A percentile compares a stretch with the other conserved stretches of the same genome.
phyloP scores from a whole-genome alignment of 2,888 invertebrate genomes.

The Julus scanicus region DNA sequence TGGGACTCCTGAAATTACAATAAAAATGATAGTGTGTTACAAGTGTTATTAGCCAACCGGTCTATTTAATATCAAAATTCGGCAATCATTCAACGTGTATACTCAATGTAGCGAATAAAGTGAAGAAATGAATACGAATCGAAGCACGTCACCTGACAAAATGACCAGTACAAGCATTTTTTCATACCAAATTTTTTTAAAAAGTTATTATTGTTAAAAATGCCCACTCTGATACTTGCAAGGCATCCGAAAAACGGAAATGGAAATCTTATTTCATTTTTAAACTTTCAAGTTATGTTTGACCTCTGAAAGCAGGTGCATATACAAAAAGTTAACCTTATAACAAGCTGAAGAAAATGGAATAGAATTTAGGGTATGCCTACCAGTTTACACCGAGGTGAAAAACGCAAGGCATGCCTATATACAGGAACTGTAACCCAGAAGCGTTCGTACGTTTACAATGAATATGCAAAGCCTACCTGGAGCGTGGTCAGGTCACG shows the following conservation, averaged over 20 bases:
- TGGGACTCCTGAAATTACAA: background rate
- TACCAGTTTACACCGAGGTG: background rate
- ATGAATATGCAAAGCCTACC: conserved; percentile 38
- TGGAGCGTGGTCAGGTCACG: conserved; percentile 24
- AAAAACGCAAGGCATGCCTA: conserved; percentile 41
- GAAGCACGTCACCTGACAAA: too few relatives aligned
- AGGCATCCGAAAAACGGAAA: background rate
- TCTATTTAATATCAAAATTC: background rate
- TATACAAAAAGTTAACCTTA: background rate
- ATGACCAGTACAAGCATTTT: too few relatives aligned
- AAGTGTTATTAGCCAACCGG: background rate
- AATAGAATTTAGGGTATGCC: background rate
- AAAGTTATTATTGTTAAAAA: too few relatives aligned
- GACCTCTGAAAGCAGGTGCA: background rate
- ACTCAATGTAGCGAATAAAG: too few relatives aligned
- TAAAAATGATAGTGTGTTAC: too few relatives aligned
- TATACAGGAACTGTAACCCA: conserved; percentile 29
- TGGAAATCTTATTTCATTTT: background rate
- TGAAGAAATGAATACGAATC: too few relatives aligned
- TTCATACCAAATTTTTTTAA: too few relatives aligned
- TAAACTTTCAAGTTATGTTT: background rate
- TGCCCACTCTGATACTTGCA: too few relatives aligned
- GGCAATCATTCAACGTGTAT: too few relatives aligned
- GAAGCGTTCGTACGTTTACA: conserved; percentile 7
- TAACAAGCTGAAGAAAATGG: background rate